phyloP scores from a whole-genome alignment of 2,797 vertebrate genomes.

The Nyctibius grandis region DNA sequence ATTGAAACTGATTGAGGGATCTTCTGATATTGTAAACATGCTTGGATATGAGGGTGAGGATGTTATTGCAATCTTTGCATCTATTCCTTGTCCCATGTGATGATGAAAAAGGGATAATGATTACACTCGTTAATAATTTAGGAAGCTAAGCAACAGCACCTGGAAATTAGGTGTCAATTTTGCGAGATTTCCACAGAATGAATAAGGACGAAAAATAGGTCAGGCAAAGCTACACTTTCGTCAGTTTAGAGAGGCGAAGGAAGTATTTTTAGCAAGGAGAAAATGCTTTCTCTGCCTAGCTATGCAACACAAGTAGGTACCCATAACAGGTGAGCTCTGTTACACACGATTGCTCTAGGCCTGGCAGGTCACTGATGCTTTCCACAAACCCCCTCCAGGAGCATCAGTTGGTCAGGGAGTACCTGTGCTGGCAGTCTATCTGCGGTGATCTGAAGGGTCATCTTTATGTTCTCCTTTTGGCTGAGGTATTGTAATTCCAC shows the following conservation, averaged over 20 bases:
- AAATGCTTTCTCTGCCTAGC: not conserved
- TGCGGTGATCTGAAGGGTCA: not conserved
- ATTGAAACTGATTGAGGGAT: not conserved
- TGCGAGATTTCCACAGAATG: constrained; percentile 23
- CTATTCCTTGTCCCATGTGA: not conserved
- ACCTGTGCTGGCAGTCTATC: not conserved
- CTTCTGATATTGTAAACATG: not conserved
- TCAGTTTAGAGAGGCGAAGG: not conserved
- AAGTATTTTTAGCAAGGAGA: constrained; percentile 49
- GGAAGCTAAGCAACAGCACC: constrained; percentile 39
- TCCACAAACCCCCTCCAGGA: not conserved
- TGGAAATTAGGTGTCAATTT: constrained; percentile 46
- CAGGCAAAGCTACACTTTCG: not conserved
- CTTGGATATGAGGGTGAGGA: not conserved
- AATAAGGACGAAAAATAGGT: constrained; percentile 17
- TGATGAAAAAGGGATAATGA: constrained; percentile 13
- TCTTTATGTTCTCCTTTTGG: not conserved
- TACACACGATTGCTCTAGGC: not conserved
- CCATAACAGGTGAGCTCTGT: not conserved
- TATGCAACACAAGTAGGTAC: not conserved
- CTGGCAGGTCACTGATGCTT: not conserved
- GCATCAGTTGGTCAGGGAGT: not conserved
- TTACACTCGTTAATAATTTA: constrained; percentile 3
- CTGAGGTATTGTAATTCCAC: not conserved
- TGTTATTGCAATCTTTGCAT: not conserved